Conservation (phyloP, 2,888 invertebrate genomes). For the Mythimna loreyi region DNA sequence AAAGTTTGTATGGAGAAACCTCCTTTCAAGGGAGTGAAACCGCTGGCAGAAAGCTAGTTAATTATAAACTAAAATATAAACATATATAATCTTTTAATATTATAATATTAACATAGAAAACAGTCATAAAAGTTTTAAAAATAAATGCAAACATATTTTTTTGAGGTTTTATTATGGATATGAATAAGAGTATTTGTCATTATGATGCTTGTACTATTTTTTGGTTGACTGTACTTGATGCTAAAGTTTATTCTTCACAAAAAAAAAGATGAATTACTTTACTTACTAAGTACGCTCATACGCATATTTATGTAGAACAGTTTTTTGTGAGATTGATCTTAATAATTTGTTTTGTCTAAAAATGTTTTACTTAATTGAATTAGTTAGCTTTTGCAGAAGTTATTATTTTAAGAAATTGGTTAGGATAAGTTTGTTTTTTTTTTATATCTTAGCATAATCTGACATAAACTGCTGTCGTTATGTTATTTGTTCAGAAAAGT, state of each 20-base stretch:
- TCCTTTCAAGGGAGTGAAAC: no score
- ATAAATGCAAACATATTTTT: not conserved
- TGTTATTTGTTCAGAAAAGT: not conserved
- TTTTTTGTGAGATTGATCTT: not conserved
- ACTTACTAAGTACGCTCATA: not conserved
- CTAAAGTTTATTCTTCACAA: not conserved
- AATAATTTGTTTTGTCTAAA: not conserved
- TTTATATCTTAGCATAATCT: not conserved
- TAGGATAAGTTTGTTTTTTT: slow-evolving; percentile 7
- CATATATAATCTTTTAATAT: not conserved
- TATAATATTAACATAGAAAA: not conserved
- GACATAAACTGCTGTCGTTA: not conserved
- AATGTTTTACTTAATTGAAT: slow-evolving; percentile 11
- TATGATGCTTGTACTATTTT: not conserved
- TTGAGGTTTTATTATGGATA: no score
- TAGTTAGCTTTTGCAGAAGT: not conserved
- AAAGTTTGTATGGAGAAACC: no score
- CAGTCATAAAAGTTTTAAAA: not conserved
- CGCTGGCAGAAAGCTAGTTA: no score
- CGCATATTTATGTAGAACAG: not conserved
- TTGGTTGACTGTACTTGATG: not conserved
- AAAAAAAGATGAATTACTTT: not conserved
- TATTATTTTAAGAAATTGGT: slow-evolving; percentile 5
- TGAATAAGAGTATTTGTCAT: no score
- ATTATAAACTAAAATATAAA: not conserved